Conservation (phyloP, 2,113 vertebrate species). For the Glaucidium brasilianum region DNA sequence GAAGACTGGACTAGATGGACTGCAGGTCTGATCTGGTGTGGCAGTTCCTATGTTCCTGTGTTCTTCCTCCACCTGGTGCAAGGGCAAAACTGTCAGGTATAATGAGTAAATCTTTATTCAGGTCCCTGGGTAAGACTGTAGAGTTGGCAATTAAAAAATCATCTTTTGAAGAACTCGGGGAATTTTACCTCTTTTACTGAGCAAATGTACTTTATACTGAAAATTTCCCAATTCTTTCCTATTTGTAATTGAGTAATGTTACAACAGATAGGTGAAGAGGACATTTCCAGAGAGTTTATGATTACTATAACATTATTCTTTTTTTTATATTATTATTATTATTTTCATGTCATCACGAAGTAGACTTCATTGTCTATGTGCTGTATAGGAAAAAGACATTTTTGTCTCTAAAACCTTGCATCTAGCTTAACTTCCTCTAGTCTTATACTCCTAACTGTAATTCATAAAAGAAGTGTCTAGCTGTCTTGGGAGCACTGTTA, state of each 20-base stretch:
- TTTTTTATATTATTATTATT: background rate
- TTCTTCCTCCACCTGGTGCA: conserved; percentile 59
- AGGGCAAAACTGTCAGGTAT: conserved; percentile 59
- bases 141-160: conserved; percentile 50
- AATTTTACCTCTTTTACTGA: background rate
- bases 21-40: conserved; percentile 65
- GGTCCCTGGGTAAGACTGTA: background rate
- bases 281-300: background rate
- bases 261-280: background rate
- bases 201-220: background rate
- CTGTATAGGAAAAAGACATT: background rate
- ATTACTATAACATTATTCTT: background rate
- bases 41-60: conserved; percentile 55
- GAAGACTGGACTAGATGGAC: conserved; percentile 64
- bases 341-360: background rate
- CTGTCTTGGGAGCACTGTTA: background rate
- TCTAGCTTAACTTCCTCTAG: background rate
- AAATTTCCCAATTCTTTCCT: background rate
- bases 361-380: background rate
- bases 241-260: background rate
- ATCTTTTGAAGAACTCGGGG: background rate
- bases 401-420: background rate
- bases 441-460: background rate
- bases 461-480: background rate
- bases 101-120: conserved; percentile 57